Base-by-base conservation (phyloP, 2,797 vertebrate species). In the Rhynchotus rufescens region DNA sequence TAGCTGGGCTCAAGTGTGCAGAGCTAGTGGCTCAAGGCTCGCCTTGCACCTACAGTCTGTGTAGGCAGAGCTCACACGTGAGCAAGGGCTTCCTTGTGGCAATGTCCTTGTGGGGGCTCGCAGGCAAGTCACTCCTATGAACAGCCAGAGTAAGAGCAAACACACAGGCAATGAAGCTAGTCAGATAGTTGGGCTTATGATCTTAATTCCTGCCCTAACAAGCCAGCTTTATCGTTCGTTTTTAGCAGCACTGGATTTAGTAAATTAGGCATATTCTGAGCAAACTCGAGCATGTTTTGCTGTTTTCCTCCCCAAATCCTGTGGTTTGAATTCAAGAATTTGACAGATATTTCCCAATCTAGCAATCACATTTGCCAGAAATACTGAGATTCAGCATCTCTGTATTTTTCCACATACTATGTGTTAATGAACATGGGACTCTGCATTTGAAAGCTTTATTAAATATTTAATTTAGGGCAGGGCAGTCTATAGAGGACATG, bases 201-300 rank as follows among this genome's bases (percentile, higher is more conserved):
- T 47, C 68, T 89, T 32, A 26, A 65, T 83, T 89, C 73, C 74
- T 92, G 92, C 83, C 80, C 54, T 42, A 67, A 47, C 76, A 93
- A 0, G 8, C 75, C 80, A 85, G 45, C 44, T 65, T 85, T 75
- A 80, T 64, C n/a, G 49, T 66, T 82, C 38, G 30, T 80, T 87
- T 77, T 57, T 36, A 85, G 49, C 59, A 61, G 51, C n/a, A 61
- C 36, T 36, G 49, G 22, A 66, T 51, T 54, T 92, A 78, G 25
- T 47, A 85, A 28, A 34, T 77, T 8, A 26, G 52, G 38, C 32
- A 15, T 26, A 7, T 75, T 79, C 59, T 56, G 66, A 67, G 80
- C 85, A 89, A 87, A 92, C 72, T 12, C 60, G 61, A 87, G 32
- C 57, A 52, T 52, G 20, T 62, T 77, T 82, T 67, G 32, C 30